Evolutionary conservation across 2,888 invertebrate genomes (phyloP).

Genomic region (Sisyra terminalis): DNA sequence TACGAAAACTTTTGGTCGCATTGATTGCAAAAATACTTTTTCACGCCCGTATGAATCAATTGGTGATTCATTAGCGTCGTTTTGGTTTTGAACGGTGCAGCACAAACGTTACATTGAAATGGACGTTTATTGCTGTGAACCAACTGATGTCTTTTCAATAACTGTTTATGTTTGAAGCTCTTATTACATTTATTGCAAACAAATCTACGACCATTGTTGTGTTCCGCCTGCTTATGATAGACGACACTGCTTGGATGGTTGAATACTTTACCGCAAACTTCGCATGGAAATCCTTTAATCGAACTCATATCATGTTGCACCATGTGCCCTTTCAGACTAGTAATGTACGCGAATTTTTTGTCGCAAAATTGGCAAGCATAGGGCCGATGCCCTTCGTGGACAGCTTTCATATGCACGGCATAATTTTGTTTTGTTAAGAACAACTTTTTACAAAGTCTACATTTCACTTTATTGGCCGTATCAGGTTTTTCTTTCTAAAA

Average conservation of each 20-base stretch:
- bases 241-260: slow-evolving; percentile 57
- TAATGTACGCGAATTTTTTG: slow-evolving; percentile 40
- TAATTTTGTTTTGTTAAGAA: slow-evolving; percentile 42
- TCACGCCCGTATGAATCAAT: slow-evolving; percentile 52
- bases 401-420: slow-evolving; percentile 39
- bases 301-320: slow-evolving; percentile 31
- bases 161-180: slow-evolving; percentile 55
- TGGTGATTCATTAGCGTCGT: slow-evolving; percentile 57
- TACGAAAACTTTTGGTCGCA: slow-evolving; percentile 61
- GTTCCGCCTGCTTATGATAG: slow-evolving; percentile 57
- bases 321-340: slow-evolving; percentile 40
- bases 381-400: slow-evolving; percentile 37
- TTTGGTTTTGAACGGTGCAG: slow-evolving; percentile 50
- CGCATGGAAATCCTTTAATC: slow-evolving; percentile 39
- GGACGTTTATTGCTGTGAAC: slow-evolving; percentile 57
- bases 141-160: slow-evolving; percentile 60
- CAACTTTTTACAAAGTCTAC: slow-evolving; percentile 39
- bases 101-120: slow-evolving; percentile 40
- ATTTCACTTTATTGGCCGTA: slow-evolving; percentile 23
- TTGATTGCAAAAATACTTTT: slow-evolving; percentile 49
- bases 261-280: slow-evolving; percentile 48
- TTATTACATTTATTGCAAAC: slow-evolving; percentile 62
- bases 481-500: too few relatives aligned
- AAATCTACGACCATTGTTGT: slow-evolving; percentile 46
- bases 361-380: slow-evolving; percentile 41